These are phyloP conservation scores for Mactromeris polynyma DNA, from an alignment of 2,888 invertebrate genomes.

Conservation along the genomic window DNA sequence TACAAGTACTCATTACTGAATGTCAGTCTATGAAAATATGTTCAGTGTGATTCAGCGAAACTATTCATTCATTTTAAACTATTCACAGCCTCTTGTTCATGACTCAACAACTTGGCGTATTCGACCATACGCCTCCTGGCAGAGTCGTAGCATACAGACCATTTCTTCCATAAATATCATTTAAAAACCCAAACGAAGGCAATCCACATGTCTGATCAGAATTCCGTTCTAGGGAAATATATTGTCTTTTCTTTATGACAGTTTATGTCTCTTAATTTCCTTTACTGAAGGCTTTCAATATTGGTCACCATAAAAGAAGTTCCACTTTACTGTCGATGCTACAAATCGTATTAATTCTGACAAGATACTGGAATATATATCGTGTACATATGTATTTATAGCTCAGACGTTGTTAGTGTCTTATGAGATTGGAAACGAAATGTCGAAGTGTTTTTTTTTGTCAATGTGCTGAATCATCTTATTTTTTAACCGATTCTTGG, in stretches of 20 bases:
- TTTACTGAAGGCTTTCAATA: background rate
- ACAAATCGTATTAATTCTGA: background rate
- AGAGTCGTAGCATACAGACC: too few species aligned
- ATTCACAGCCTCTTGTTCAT: too few species aligned
- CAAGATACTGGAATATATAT: background rate
- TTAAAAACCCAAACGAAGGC: background rate
- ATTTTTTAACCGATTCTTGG: too few species aligned
- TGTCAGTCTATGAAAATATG: too few species aligned
- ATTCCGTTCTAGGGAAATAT: background rate
- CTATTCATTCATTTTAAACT: too few species aligned
- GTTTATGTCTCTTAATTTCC: background rate
- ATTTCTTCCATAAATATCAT: background rate
- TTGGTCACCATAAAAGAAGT: background rate
- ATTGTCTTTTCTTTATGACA: background rate
- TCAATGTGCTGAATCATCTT: too few species aligned
- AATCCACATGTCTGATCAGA: background rate
- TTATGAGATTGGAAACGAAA: too few species aligned
- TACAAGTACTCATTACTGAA: too few species aligned
- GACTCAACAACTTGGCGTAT: too few species aligned
- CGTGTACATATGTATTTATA: background rate
- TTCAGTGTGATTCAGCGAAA: too few species aligned
- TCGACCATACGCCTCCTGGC: too few species aligned
- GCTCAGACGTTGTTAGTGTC: background rate
- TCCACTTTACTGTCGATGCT: background rate
- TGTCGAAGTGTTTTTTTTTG: too few species aligned